Evolutionary conservation across 2,113 vertebrate genomes (phyloP).

Genomic region (Scartelaos histophorus): DNA sequence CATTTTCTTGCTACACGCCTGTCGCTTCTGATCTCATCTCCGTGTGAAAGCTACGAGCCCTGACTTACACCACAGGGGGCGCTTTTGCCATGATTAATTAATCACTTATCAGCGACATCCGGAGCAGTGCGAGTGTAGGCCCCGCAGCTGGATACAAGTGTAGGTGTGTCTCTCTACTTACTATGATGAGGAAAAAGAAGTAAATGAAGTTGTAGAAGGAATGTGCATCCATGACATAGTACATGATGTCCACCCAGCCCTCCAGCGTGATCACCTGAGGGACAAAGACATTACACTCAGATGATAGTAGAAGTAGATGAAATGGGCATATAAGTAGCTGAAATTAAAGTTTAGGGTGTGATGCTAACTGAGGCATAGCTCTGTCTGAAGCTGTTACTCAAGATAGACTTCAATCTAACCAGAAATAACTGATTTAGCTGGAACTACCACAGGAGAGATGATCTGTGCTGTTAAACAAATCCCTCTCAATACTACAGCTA

Average conservation of each 20-base stretch:
- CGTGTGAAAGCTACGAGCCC: background rate
- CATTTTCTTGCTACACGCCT: background rate
- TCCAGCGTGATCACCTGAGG: slow-evolving; percentile 73
- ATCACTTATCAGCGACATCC: background rate
- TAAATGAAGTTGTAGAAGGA: slow-evolving; percentile 79
- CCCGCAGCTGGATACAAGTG: background rate
- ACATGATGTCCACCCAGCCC: slow-evolving; percentile 77
- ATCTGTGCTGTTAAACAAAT: too few species aligned
- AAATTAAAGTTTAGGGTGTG: too few species aligned
- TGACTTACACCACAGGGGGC: background rate
- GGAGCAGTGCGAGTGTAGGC: background rate
- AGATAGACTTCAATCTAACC: too few species aligned
- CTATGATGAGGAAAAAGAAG: slow-evolving; percentile 77
- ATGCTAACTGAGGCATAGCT: too few species aligned
- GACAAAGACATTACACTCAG: too few species aligned
- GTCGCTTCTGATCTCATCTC: background rate
- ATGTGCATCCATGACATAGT: slow-evolving; percentile 77
- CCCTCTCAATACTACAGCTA: too few species aligned
- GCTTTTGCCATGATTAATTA: slow-evolving; percentile 7
- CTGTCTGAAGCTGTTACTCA: too few species aligned
- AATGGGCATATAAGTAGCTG: too few species aligned
- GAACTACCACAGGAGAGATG: too few species aligned
- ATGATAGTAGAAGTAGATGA: too few species aligned
- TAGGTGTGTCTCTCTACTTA: slow-evolving; percentile 45
- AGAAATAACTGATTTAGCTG: too few species aligned